Conservation (phyloP, 2,888 invertebrate genomes). For the Ecliptopera silaceata region DNA sequence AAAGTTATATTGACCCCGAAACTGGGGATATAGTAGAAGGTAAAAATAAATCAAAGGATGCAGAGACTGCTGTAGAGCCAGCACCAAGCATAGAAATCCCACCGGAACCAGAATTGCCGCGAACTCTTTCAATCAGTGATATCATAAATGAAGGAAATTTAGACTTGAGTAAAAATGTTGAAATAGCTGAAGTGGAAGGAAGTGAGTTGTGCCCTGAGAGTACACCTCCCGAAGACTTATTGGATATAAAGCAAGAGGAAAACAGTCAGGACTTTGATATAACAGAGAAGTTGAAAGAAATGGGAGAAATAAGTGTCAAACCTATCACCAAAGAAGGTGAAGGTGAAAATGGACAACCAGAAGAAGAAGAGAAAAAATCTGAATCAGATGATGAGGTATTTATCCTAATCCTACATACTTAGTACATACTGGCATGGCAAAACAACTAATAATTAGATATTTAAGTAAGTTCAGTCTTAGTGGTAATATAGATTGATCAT, state of each 20-base stretch:
- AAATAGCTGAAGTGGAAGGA: constrained; percentile 74
- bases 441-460: no score
- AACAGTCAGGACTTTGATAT: constrained; percentile 82
- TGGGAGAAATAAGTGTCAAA: constrained; percentile 82
- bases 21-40: constrained; percentile 75
- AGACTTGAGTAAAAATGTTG: constrained; percentile 76
- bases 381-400: constrained; percentile 74
- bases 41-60: constrained; percentile 44
- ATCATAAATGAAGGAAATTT: constrained; percentile 76
- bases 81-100: constrained; percentile 25
- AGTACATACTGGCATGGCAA: no score
- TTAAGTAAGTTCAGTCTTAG: no score
- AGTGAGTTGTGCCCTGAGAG: constrained; percentile 74
- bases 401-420: background rate
- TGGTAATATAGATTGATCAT: no score
- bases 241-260: constrained; percentile 71
- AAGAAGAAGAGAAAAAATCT: constrained; percentile 58
- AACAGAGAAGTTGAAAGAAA: constrained; percentile 85
- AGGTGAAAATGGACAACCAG: constrained; percentile 44
- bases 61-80: constrained; percentile 35
- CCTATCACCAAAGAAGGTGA: constrained; percentile 63
- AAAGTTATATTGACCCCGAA: constrained; percentile 79
- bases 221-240: constrained; percentile 60
- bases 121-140: constrained; percentile 78
- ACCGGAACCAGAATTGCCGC: constrained; percentile 49